Conservation (phyloP, 2,797 vertebrate genomes). For the Odontamblyopus rebecca region DNA sequence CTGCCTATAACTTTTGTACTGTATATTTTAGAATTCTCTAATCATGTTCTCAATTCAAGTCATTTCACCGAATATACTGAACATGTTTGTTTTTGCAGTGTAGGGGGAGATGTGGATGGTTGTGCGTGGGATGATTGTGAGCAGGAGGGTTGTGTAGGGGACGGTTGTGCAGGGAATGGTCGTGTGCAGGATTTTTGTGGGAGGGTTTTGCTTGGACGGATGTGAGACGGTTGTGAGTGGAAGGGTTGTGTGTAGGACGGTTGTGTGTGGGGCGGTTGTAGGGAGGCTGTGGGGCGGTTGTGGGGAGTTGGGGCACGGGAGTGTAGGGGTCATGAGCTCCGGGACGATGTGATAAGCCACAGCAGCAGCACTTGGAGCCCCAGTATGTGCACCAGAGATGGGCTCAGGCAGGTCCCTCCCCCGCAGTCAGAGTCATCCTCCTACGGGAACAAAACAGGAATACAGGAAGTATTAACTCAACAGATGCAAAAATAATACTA, state of each 20-base stretch:
- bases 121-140: no score
- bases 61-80: not conserved
- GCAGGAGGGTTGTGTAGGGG: no score
- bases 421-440: constrained; percentile 96
- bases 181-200: not conserved
- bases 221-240: no score
- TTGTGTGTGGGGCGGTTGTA: not conserved
- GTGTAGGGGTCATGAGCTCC: constrained; percentile 68
- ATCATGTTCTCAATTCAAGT: not conserved
- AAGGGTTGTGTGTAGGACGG: not conserved
- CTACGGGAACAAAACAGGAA: constrained; percentile 72
- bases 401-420: constrained; percentile 84
- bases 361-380: constrained; percentile 87
- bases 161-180: not conserved
- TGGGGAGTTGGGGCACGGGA: not conserved
- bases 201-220: no score
- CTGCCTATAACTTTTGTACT: no score
- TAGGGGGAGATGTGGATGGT: not conserved
- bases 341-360: constrained; percentile 88
- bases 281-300: not conserved
- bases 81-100: not conserved
- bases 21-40: not conserved
- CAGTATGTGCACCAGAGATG: constrained; percentile 85
- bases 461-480: no score
- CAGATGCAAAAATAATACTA: no score